These are phyloP conservation scores for Podarcis raffonei DNA, from an alignment of 2,113 vertebrate species.

Conservation along the genomic window DNA sequence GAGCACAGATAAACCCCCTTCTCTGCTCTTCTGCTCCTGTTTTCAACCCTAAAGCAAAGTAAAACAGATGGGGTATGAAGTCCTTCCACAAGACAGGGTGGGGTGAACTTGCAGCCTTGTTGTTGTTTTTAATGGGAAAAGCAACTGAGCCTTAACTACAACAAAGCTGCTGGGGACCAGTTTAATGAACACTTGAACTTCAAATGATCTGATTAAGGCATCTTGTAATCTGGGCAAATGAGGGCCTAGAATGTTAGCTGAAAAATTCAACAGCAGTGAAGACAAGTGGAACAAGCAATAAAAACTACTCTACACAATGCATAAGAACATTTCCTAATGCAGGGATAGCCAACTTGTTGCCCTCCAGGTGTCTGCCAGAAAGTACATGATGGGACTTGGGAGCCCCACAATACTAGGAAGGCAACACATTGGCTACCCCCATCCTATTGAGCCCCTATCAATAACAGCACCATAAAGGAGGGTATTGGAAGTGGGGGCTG, in stretches of 20 bases:
- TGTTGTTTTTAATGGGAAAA: constrained; percentile 5
- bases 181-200: constrained; percentile 39
- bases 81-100: background rate
- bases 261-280: background rate
- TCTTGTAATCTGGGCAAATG: background rate
- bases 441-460: too few species aligned
- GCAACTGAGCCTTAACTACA: constrained; percentile 18
- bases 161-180: background rate
- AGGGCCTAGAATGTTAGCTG: background rate
- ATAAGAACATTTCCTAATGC: background rate
- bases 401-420: too few species aligned
- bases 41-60: constrained; percentile 7
- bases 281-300: background rate
- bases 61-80: constrained; percentile 30
- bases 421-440: too few species aligned
- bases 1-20: background rate
- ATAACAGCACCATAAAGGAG: too few species aligned
- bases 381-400: too few species aligned
- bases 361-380: too few species aligned
- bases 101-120: background rate
- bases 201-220: constrained; percentile 22
- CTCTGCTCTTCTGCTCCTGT: background rate
- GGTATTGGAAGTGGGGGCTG: too few species aligned
- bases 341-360: too few species aligned
- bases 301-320: background rate